Conservation (phyloP, 1,140 invertebrate species). For the Cydia strobilella region DNA sequence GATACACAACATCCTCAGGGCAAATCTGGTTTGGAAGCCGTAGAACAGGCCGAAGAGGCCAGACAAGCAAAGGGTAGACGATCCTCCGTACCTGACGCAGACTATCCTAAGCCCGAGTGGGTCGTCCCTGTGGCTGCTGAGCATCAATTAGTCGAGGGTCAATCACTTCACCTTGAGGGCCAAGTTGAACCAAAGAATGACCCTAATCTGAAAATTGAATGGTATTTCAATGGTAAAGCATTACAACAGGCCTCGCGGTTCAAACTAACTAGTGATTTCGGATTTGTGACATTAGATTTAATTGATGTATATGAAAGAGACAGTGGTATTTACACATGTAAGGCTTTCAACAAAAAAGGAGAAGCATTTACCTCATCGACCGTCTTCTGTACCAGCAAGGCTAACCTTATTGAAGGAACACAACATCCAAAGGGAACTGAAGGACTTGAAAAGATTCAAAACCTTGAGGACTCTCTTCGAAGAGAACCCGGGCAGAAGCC, state of each 20-base stretch:
- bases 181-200: slow-evolving; percentile 98
- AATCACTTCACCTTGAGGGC: slow-evolving; percentile 95
- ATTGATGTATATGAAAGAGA: slow-evolving; percentile 95
- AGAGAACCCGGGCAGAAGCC: slow-evolving; percentile 84
- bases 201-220: slow-evolving; percentile 96
- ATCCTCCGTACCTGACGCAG: slow-evolving; percentile 84
- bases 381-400: slow-evolving; percentile 90
- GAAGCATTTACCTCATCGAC: slow-evolving; percentile 96
- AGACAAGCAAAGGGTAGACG: slow-evolving; percentile 85
- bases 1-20: slow-evolving; percentile 96
- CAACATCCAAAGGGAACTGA: slow-evolving; percentile 96
- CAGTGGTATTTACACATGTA: slow-evolving; percentile 96
- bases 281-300: slow-evolving; percentile 94
- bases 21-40: slow-evolving; percentile 90
- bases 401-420: slow-evolving; percentile 91
- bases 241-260: slow-evolving; percentile 92
- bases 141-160: slow-evolving; percentile 93
- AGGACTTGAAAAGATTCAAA: slow-evolving; percentile 94
- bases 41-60: slow-evolving; percentile 91
- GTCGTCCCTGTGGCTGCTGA: slow-evolving; percentile 89
- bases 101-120: slow-evolving; percentile 94
- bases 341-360: slow-evolving; percentile 91
- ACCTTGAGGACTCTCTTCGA: slow-evolving; percentile 92
- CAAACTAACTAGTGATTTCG: slow-evolving; percentile 94
- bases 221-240: slow-evolving; percentile 95